Evolutionary conservation across 2,113 vertebrate genomes (phyloP).

Genomic region (Corythoichthys haematopterus): DNA sequence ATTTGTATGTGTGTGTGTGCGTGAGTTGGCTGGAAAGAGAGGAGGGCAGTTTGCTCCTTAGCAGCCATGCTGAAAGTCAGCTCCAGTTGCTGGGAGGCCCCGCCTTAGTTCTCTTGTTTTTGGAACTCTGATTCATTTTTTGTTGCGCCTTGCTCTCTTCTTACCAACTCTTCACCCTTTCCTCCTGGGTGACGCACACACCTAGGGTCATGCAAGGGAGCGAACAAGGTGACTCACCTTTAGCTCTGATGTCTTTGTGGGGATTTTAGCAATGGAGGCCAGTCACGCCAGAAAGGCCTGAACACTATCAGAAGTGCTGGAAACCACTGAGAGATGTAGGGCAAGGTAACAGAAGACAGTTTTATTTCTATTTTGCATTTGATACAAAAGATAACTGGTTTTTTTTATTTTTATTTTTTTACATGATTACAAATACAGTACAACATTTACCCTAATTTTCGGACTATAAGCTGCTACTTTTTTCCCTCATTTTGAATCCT

Average conservation of each 20-base stretch:
- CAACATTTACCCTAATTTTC: too few relatives aligned
- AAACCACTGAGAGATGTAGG: too few relatives aligned
- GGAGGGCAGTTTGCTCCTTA: slow-evolving; percentile 61
- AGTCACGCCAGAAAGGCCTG: slow-evolving; percentile 2
- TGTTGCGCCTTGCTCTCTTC: slow-evolving; percentile 35
- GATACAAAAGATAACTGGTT: too few relatives aligned
- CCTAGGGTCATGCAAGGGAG: slow-evolving; percentile 68
- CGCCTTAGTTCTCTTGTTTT: slow-evolving; percentile 23
- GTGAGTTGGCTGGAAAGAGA: slow-evolving; percentile 8
- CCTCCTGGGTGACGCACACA: slow-evolving; percentile 68
- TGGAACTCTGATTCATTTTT: slow-evolving; percentile 33
- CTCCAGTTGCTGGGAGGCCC: slow-evolving; percentile 61
- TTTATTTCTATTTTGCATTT: too few relatives aligned
- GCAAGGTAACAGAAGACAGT: too few relatives aligned
- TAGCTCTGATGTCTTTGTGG: not conserved
- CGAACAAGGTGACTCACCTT: slow-evolving; percentile 65
- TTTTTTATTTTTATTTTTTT: too few relatives aligned
- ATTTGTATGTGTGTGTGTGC: not conserved
- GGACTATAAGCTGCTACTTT: too few relatives aligned
- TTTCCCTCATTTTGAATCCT: too few relatives aligned
- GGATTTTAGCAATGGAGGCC: too few relatives aligned
- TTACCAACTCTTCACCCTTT: slow-evolving; percentile 33
- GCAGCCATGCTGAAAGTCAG: slow-evolving; percentile 63
- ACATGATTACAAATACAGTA: too few relatives aligned
- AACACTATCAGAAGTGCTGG: not conserved